These are phyloP conservation scores for Magallana nippona DNA, from an alignment of 2,888 invertebrate species.

Conservation along the genomic window DNA sequence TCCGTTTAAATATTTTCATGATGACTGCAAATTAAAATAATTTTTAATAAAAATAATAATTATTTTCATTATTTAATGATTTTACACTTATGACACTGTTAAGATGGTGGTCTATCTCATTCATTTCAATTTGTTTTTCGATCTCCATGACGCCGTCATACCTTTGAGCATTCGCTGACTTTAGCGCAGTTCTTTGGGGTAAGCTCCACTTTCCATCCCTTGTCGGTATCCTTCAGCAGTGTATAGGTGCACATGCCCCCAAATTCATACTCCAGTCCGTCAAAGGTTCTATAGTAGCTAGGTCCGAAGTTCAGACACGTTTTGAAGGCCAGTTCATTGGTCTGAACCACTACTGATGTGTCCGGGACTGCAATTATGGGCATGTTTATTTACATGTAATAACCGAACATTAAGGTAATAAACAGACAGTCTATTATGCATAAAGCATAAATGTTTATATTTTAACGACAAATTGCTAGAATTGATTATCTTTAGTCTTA, in stretches of 20 bases:
- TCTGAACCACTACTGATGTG: constrained; percentile 47
- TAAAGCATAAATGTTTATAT: too few species aligned
- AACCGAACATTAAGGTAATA: too few species aligned
- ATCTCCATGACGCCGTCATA: constrained; percentile 21
- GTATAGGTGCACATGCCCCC: constrained; percentile 86
- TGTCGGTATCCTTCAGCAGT: constrained; percentile 47
- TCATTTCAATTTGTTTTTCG: background rate
- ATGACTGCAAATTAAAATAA: too few species aligned
- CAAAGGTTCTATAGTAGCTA: constrained; percentile 87
- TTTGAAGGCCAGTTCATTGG: constrained; percentile 54
- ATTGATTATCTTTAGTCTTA: too few species aligned
- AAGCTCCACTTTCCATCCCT: constrained; percentile 52
- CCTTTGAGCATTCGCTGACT: constrained; percentile 58
- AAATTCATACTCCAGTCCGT: constrained; percentile 88
- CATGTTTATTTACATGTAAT: too few species aligned
- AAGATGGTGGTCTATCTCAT: background rate
- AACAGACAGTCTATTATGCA: too few species aligned
- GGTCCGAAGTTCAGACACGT: constrained; percentile 66
- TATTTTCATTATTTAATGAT: too few species aligned
- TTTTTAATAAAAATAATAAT: too few species aligned
- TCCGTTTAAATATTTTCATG: too few species aligned
- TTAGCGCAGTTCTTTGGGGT: constrained; percentile 51
- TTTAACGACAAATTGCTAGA: too few species aligned
- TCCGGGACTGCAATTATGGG: background rate
- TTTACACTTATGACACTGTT: too few species aligned